Evolutionary conservation across 2,797 vertebrate species (phyloP).

Genomic region (Chaunax sp.): DNA sequence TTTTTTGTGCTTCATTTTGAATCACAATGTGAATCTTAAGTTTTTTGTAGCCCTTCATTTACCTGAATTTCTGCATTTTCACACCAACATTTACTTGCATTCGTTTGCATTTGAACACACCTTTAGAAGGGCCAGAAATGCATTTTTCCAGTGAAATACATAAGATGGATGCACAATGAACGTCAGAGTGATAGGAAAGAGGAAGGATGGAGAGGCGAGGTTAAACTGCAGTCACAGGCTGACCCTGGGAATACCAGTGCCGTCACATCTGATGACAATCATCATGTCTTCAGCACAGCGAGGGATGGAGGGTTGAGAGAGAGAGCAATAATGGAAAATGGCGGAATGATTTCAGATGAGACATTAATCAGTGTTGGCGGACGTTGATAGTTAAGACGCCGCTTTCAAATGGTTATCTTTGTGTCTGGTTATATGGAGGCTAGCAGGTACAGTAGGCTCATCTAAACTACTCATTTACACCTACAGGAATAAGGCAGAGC

Average conservation of each 20-base stretch:
- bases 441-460: constrained; percentile 22
- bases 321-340: constrained; percentile 44
- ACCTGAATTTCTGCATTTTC: not conserved
- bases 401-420: constrained; percentile 39
- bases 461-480: constrained; percentile 33
- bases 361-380: constrained; percentile 70
- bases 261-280: constrained; percentile 74
- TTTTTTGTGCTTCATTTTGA: too few species aligned
- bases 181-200: constrained; percentile 29
- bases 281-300: constrained; percentile 39
- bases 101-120: not conserved
- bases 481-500: not conserved
- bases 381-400: constrained; percentile 38
- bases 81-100: not conserved
- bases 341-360: constrained; percentile 47
- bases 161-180: constrained; percentile 28
- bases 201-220: constrained; percentile 56
- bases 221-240: constrained; percentile 69
- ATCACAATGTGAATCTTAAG: too few species aligned
- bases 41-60: too few species aligned
- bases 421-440: constrained; percentile 1
- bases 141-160: constrained; percentile 5
- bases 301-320: constrained; percentile 35
- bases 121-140: not conserved
- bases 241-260: constrained; percentile 61